Base-by-base conservation (phyloP, 2,113 vertebrate genomes). In the Xiphophorus hellerii region DNA sequence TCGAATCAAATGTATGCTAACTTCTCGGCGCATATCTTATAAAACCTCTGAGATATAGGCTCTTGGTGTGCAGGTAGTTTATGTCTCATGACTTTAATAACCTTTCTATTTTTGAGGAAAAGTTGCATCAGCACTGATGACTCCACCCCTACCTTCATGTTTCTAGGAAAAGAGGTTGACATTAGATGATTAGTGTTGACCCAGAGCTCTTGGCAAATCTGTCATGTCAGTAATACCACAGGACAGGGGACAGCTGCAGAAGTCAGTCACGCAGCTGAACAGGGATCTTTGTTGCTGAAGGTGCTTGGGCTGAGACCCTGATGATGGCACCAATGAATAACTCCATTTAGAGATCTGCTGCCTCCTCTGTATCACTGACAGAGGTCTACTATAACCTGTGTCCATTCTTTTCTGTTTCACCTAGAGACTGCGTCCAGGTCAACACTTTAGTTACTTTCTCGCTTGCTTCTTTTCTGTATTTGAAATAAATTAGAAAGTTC, bases 321-420 rank as follows among this genome's bases (percentile, higher is more conserved):
- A 83, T 86, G 86, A 86, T 74, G 44, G 73, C 69, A 66, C 70
- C 48, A 25, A 69, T 91, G 83, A 93, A 90, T 87, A 65, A 61
- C 68, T 72, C 85, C 71, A 83, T 92, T 90, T 84, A 87, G 62
- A 66, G 69, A 73, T 78, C 73, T 60, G 68, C 66, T 78, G 74
- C 61, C 69, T 66, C 65, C 29, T 14, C 70, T 65, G 54, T 62
- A 69, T 28, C 29, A 13, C 42, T 73, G 78, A 78, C 72, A 61
- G 77, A 67, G 76, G 54, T 83, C 71, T 77, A 62, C 71, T 79
- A 64, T 78, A 61, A 76, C 81, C 67, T 1, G 20, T 15, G n/a
- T n/a, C 63, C 81, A 62, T 73, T 66, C 44, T 42, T 51, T 60
- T 65, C 27, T 51, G 6, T 78, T 4, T 48, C 12, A 8, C 33